Base-by-base conservation (phyloP, 2,888 invertebrate species). In the Drymonia ruficornis region DNA sequence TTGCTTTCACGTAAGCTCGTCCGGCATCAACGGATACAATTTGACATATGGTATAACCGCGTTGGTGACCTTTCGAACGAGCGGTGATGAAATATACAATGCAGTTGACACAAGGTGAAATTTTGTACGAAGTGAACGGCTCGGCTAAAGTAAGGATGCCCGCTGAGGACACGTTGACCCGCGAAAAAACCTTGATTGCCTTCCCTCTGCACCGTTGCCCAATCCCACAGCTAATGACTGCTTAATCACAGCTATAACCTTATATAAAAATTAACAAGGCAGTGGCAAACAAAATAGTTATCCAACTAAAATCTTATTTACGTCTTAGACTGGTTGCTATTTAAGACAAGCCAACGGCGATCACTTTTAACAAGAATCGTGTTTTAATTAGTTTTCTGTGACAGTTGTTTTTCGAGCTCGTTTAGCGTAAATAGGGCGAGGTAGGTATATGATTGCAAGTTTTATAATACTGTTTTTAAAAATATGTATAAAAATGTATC, bases 101-200 rank as follows among this genome's bases (percentile, higher is more conserved):
- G 76, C 76, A 76, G 80, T 81, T 80, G 81, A 79, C 77, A 80
- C 88, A 88, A 88, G 89, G 89, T 87, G 83, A 89, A 87, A 86
- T 87, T 85, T 81, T 73, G 79, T 74, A 80, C 76, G 63, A 76
- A 88, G 88, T 88, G 88, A 87, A 86, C 71, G 88, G 87, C 81
- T 76, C 70, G 67, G 70, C 74, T 72, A 72, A 70, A 73, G 79
- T 80, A 85, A 82, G 84, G 84, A 84, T 85, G 81, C 72, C 63
- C 72, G 70, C 67, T 76, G 79, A 81, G 79, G 81, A 82, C 83
- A 76, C 76, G 74, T 59, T 80, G 81, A 79, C 80, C 81, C 66
- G 67, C 67, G 64, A 63, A 61, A 59, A 73, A 79, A 77, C 86
- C 84, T 85, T 83, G 83, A 70, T 68, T 63, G 65, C 73, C 77